Conservation (phyloP, 2,888 invertebrate species). For the Ypsolopha scabrella region DNA sequence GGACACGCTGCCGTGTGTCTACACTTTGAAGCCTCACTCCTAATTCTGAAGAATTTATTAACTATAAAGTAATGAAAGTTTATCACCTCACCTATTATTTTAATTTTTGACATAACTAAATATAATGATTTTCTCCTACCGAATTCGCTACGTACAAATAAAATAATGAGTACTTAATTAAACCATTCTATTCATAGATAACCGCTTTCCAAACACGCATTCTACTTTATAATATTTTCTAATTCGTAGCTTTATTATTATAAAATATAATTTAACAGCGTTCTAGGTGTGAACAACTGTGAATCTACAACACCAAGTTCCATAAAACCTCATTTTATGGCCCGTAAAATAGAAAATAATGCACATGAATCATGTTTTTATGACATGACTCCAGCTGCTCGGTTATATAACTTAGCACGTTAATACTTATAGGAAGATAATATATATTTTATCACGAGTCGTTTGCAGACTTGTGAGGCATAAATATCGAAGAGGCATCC, state of each 20-base stretch:
- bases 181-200: too few species aligned
- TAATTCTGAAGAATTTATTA: too few species aligned
- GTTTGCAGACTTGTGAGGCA: neutral
- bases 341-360: constrained; percentile 44
- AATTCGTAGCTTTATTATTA: neutral
- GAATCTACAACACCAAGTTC: neutral
- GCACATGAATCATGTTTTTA: constrained; percentile 45
- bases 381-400: constrained; percentile 30
- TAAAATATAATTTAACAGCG: neutral
- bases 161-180: too few species aligned
- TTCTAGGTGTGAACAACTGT: constrained; percentile 1
- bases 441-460: neutral
- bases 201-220: too few species aligned
- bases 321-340: constrained; percentile 26
- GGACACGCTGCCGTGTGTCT: too few species aligned
- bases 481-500: neutral
- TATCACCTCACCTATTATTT: too few species aligned
- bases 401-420: neutral
- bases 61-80: too few species aligned
- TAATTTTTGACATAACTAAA: too few species aligned
- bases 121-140: too few species aligned
- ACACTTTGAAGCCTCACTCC: too few species aligned
- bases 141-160: too few species aligned
- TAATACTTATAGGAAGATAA: neutral
- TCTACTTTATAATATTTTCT: too few species aligned